Base-by-base conservation (phyloP, 2,113 vertebrate genomes). In the Chelonoidis abingdonii region DNA sequence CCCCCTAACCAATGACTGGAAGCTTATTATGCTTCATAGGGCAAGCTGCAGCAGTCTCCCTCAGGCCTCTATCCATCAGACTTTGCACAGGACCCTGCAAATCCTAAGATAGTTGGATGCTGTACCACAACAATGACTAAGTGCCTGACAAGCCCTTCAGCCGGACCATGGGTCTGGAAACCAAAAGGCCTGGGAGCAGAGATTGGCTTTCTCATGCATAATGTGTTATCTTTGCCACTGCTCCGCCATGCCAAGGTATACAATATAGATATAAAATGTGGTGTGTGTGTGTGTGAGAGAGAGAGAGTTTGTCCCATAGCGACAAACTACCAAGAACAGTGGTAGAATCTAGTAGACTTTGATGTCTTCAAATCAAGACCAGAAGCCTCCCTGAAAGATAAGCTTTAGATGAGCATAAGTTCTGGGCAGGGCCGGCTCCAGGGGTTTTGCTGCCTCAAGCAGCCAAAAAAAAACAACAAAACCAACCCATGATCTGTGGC, bases 211-310 rank as follows among this genome's bases (percentile, higher is more conserved):
- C 22, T 31, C 27, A 38, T 54, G 5, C 35, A 57, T 79, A 35
- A 21, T 29, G 2, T 2, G 0, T 83, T 24, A 78, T 24, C 49
- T 90, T 80, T 89, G 22, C 38, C 86, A 62, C 5, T 0, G 0
- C 21, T 91, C 94, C 5, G 5, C 22, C 10, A 24, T 22, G 8
- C 69, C 17, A 41, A 41, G 38, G n/a, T 11, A 75, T 75, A 38
- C 69, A 22, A 41, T 41, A 75, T 38, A 21, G 69, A 41, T 38
- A 75, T n/a, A 11, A 41, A 72, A 6, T 62, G 10, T 59, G 31
- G 5, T 62, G 57, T 27, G 25, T 11, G 56, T 10, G 56, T 10
- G 56, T 11, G 54, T 22, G 21, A 24, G 22, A 56, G 54, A 29
- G 25, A 29, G 57, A 29, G 27, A 2, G 11, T 35, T 35, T 65